A percentile compares a stretch with the other conserved stretches of the same genome.
Conservation (phyloP, 2,113 vertebrate genomes). For the Pelusios castaneus region DNA sequence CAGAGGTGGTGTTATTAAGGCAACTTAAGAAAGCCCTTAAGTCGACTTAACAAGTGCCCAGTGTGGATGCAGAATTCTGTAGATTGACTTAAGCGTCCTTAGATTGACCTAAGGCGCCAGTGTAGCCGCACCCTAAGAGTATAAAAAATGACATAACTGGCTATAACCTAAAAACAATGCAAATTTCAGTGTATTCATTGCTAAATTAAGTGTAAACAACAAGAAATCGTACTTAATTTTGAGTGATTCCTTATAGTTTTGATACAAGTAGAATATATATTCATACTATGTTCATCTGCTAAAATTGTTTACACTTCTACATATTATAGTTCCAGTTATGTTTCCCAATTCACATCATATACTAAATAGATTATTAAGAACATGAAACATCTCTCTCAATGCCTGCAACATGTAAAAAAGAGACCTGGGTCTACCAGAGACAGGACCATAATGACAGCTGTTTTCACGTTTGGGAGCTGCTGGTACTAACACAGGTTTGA, state of each 20-base stretch:
- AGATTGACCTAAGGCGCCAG: no score
- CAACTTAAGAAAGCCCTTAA: no score
- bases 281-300: neutral
- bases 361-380: neutral
- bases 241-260: neutral
- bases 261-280: neutral
- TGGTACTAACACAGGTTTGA: neutral
- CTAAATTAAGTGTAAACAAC: neutral
- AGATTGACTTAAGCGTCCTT: no score
- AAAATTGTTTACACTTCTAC: neutral
- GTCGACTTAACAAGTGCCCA: no score
- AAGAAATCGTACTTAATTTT: neutral
- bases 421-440: neutral
- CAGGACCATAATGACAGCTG: neutral
- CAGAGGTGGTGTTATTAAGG: no score
- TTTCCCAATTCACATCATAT: neutral
- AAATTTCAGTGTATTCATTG: neutral
- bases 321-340: neutral
- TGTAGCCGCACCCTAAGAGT: no score
- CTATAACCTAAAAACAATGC: neutral
- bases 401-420: neutral
- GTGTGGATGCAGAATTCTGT: no score
- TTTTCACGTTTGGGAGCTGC: neutral
- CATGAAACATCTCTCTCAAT: neutral
- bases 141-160: neutral